Evolutionary conservation across 1,140 invertebrate genomes (phyloP), one percentile per base, ranked within the genome.

Genomic region (Nautilus pompilius): DNA sequence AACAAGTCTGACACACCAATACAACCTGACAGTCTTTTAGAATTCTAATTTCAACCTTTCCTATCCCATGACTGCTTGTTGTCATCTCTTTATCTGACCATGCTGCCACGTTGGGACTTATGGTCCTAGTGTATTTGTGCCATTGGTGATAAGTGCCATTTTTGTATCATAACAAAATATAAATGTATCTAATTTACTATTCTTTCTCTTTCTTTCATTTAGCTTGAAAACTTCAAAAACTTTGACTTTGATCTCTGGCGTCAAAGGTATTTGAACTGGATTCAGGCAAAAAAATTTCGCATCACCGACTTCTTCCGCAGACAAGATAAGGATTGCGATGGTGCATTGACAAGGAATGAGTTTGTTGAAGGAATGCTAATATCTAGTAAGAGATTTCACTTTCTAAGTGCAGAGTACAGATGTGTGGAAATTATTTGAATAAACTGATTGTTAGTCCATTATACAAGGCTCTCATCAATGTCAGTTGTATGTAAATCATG

Each of bases 231-330:
- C 58, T 76, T 83, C 17, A 94, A 96, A 76, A 96, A 97, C 88
- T 99, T 99, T 86, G 96, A 95, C 73, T 99, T 98, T 92, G 96
- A 99, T 80, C 92, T 97, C 74, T 99, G 98, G 98, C 90, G 96
- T 70, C 65, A 72, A 36, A 68, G 95, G 88, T 99, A 99, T 89
- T 85, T 99, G 69, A 95, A 95, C 78, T 99, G 96, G 90, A 98
- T 98, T 90, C 97, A 99, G 80, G 91, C 97, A 84, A 99, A 98
- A 86, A 99, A 99, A 84, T 96, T 95, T 41, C 87, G 97, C 48
- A 87, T 99, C 54, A 98, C 95, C 59, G 98, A 99, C 85, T 87
- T 99, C 71, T 99, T 99, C 89, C 89, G 96, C 57, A 94, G 97
- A 83, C 97, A 99, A 89, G 96, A 99, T 82, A 95, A 96, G 80